Conservation (phyloP, 2,797 vertebrate genomes). For the Pelochelys cantorii region DNA sequence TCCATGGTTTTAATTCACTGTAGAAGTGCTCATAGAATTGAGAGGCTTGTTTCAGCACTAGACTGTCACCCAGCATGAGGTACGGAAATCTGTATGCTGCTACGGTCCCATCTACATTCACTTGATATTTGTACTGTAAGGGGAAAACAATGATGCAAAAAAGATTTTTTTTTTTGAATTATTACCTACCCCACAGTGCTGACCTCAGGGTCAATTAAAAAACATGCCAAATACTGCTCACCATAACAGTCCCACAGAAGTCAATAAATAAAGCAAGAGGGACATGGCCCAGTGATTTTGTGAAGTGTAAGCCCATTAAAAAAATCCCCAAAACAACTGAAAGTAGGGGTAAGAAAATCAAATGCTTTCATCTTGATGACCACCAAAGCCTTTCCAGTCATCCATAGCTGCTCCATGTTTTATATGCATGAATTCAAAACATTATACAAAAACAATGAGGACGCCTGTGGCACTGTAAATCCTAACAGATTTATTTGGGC, state of each 20-base stretch:
- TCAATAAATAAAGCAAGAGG: neutral
- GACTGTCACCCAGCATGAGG: constrained; percentile 92
- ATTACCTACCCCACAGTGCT: neutral
- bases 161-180: neutral
- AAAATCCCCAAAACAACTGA: neutral
- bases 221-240: neutral
- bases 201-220: neutral
- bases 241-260: neutral
- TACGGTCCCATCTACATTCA: constrained; percentile 93
- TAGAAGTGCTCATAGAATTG: constrained; percentile 95
- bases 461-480: no score
- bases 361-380: neutral
- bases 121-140: constrained; percentile 92
- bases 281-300: neutral
- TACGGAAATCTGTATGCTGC: constrained; percentile 94
- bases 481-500: no score
- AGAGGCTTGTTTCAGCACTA: constrained; percentile 94
- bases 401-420: neutral
- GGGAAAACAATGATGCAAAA: constrained; percentile 25
- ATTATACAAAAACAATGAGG: neutral
- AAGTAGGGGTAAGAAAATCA: neutral
- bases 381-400: neutral
- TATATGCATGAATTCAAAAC: neutral
- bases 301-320: neutral
- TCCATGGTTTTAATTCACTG: constrained; percentile 82